phyloP scores from a whole-genome alignment of 2,113 vertebrate species.

The Perca fluviatilis region DNA sequence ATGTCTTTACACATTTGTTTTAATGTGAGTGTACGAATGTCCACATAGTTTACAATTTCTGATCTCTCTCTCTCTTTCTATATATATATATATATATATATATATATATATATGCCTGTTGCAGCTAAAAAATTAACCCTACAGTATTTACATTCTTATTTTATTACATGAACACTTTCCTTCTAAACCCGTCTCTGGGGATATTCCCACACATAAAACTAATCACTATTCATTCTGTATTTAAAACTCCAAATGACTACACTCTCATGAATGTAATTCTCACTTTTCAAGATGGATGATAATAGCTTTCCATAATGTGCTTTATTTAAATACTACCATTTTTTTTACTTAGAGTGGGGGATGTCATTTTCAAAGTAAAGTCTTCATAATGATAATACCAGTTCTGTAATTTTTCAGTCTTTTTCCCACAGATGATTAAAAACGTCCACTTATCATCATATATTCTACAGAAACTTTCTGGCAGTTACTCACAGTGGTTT shows the following conservation, averaged over 20 bases:
- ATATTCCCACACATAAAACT: not conserved
- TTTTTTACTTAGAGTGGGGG: not conserved
- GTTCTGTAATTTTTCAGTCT: not conserved
- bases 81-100: too few species aligned
- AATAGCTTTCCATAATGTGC: conserved; percentile 18
- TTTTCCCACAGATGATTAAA: not conserved
- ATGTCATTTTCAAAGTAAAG: conserved; percentile 4
- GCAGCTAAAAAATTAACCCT: not conserved
- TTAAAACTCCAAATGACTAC: not conserved
- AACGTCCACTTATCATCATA: not conserved
- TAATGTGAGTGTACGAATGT: not conserved
- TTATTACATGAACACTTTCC: conserved; percentile 6
- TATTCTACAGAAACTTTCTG: not conserved
- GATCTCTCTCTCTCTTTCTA: not conserved
- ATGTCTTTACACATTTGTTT: conserved; percentile 17
- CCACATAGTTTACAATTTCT: not conserved
- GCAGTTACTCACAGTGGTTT: not conserved
- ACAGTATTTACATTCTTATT: conserved; percentile 22
- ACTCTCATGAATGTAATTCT: conserved; percentile 13
- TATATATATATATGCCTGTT: not conserved
- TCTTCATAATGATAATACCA: not conserved
- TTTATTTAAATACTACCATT: conserved; percentile 15
- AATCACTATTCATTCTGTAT: not conserved
- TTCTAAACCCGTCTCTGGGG: not conserved
- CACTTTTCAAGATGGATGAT: conserved; percentile 9